Conservation (phyloP, 2,113 vertebrate species). For the Pelecanoides urinatrix region DNA sequence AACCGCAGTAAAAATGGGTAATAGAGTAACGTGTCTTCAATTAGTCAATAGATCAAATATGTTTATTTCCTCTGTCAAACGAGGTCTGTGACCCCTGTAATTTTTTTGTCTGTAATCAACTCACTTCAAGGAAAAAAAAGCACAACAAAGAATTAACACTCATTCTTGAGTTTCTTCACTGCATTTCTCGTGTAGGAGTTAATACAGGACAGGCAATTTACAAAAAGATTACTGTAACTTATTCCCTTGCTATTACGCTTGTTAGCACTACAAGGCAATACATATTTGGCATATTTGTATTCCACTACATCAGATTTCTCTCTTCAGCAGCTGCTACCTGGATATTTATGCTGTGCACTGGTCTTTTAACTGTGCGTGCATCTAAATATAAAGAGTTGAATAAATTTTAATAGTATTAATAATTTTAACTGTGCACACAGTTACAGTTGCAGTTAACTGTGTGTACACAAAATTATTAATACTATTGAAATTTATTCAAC, state of each 20-base stretch:
- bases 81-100: not conserved
- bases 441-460: not conserved
- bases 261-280: not conserved
- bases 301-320: not conserved
- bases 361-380: not conserved
- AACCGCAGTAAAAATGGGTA: not conserved
- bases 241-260: not conserved
- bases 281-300: not conserved
- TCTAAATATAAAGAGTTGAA: not conserved
- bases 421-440: not conserved
- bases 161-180: not conserved
- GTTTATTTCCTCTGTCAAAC: not conserved
- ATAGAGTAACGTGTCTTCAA: not conserved
- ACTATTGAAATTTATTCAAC: constrained; percentile 43
- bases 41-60: not conserved
- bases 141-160: not conserved
- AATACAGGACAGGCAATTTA: not conserved
- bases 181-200: not conserved
- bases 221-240: not conserved
- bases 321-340: not conserved
- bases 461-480: constrained; percentile 2
- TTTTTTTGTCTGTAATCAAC: not conserved
- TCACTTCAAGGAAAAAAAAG: not conserved
- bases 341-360: constrained; percentile 3
- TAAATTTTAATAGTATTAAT: constrained; percentile 27